These are phyloP conservation scores for Drosophila pruinosa DNA, from an alignment of 1,140 invertebrate species.

Conservation along the genomic window DNA sequence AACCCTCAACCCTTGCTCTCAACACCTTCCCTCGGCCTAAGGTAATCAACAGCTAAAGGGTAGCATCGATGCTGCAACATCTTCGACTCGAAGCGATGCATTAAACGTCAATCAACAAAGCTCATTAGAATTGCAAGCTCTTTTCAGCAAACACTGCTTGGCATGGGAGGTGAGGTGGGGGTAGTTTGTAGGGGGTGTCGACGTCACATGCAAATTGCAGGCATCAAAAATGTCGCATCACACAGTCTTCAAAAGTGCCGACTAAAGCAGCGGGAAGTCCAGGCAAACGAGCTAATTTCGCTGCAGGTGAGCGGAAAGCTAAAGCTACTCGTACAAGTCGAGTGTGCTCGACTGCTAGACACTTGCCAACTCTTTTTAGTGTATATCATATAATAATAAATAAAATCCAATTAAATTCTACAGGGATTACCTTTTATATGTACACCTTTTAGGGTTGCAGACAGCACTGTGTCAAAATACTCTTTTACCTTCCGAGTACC, in stretches of 20 bases:
- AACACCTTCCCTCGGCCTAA: conserved; percentile 14
- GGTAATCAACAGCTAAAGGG: conserved; percentile 60
- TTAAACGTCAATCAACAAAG: conserved; percentile 35
- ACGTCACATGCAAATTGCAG: conserved; percentile 44
- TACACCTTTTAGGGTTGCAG: too few species aligned
- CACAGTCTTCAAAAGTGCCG: neutral
- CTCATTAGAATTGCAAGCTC: conserved; percentile 40
- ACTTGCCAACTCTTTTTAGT: neutral
- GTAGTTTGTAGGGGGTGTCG: too few species aligned
- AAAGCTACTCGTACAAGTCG: too few species aligned
- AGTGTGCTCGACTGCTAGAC: neutral
- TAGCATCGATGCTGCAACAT: conserved; percentile 20
- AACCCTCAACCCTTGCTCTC: neutral
- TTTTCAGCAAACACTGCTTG: too few species aligned
- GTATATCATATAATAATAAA: neutral
- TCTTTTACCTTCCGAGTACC: neutral
- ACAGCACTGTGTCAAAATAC: too few species aligned
- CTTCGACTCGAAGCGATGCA: neutral
- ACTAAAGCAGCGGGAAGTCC: conserved; percentile 26
- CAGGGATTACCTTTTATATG: too few species aligned
- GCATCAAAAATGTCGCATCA: conserved; percentile 32
- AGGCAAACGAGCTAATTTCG: conserved; percentile 17
- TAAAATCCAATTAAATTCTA: too few species aligned
- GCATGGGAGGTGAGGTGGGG: too few species aligned
- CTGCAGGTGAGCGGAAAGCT: conserved; percentile 28